Evolutionary conservation across 2,113 vertebrate species (phyloP).

Genomic region (Theropithecus gelada): DNA sequence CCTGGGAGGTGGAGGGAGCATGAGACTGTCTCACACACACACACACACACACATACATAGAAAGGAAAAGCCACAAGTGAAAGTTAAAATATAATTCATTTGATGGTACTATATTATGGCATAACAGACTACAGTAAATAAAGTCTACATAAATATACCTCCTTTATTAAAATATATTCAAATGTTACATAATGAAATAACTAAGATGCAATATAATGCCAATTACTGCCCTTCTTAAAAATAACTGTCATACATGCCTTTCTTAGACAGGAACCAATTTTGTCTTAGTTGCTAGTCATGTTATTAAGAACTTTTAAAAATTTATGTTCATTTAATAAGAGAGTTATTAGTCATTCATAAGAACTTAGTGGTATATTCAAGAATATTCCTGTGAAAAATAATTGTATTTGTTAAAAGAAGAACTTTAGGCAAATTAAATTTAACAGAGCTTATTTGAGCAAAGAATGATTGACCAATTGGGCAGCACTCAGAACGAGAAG

Average conservation of each 20-base stretch:
- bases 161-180: background rate
- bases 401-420: background rate
- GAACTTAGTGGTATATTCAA: background rate
- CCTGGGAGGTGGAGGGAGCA: too few species aligned
- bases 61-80: background rate
- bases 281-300: background rate
- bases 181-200: background rate
- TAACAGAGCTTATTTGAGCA: background rate
- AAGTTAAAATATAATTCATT: background rate
- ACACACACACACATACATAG: background rate
- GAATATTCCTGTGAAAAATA: background rate
- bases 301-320: background rate
- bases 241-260: background rate
- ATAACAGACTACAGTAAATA: background rate
- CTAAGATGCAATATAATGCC: background rate
- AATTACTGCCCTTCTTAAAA: background rate
- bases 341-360: background rate
- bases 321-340: background rate
- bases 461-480: background rate
- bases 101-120: background rate
- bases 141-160: background rate
- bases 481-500: background rate
- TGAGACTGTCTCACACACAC: too few species aligned
- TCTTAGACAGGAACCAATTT: background rate
- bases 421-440: background rate